Evolutionary conservation across 2,113 vertebrate species (phyloP).

Genomic region (Spea bombifrons): DNA sequence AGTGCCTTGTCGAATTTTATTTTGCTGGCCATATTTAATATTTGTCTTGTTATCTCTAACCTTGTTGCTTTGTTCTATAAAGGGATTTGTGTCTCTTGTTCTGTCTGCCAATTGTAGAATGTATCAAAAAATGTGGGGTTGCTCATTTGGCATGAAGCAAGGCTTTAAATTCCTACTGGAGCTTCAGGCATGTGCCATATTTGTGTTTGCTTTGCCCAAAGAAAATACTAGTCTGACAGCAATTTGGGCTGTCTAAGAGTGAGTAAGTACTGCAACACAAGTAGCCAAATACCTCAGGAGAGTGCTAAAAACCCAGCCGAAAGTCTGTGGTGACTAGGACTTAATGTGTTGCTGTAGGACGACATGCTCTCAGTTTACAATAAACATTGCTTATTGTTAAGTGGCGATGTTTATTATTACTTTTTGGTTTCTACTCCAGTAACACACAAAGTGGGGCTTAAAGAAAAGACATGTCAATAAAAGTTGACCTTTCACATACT

Average conservation of each 20-base stretch:
- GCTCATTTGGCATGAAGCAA: background rate
- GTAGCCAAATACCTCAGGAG: constrained; percentile 22
- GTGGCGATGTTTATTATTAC: background rate
- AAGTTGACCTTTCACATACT: background rate
- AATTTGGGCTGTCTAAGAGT: constrained; percentile 11
- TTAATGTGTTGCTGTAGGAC: background rate
- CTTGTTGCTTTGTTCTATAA: background rate
- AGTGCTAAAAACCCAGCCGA: background rate
- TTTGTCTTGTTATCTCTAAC: too few relatives aligned
- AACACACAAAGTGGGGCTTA: background rate
- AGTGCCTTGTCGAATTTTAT: too few relatives aligned
- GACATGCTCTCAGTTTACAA: background rate
- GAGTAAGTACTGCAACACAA: constrained; percentile 1
- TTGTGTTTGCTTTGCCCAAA: constrained; percentile 20
- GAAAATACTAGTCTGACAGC: constrained; percentile 11
- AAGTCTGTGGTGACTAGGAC: background rate
- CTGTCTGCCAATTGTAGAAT: background rate
- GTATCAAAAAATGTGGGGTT: background rate
- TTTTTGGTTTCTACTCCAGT: background rate
- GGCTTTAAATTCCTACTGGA: background rate
- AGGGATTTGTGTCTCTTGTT: background rate
- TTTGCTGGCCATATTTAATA: too few relatives aligned
- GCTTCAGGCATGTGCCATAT: constrained; percentile 9
- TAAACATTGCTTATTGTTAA: background rate
- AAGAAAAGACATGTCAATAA: background rate